phyloP scores from a whole-genome alignment of 2,113 vertebrate species.

The Callospermophilus lateralis region DNA sequence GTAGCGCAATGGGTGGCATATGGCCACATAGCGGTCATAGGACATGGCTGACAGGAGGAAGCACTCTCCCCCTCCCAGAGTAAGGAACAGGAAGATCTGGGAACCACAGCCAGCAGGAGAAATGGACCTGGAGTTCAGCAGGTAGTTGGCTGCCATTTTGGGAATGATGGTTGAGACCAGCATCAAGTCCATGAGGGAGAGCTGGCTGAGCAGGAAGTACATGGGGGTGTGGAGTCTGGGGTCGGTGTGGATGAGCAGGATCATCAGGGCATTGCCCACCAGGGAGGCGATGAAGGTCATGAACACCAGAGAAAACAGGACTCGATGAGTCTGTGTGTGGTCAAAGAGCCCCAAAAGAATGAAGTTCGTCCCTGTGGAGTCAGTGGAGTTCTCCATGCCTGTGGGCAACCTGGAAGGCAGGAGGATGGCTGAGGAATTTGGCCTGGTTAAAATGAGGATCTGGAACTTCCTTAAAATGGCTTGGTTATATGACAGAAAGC shows the following conservation, averaged over 20 bases:
- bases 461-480: too few relatives aligned
- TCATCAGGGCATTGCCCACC: not conserved
- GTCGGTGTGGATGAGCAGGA: constrained; percentile 4
- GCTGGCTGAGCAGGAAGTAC: not conserved
- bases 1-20: constrained; percentile 25
- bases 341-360: constrained; percentile 30
- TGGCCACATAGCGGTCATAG: constrained; percentile 45
- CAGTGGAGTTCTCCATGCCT: too few relatives aligned
- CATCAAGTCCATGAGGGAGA: constrained; percentile 42
- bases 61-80: not conserved
- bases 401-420: too few relatives aligned
- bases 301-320: not conserved
- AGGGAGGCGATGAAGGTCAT: not conserved
- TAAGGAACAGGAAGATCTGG: constrained; percentile 35
- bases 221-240: not conserved
- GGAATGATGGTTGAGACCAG: not conserved
- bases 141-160: constrained; percentile 20
- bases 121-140: not conserved
- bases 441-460: too few relatives aligned
- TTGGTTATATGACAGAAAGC: too few relatives aligned
- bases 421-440: too few relatives aligned
- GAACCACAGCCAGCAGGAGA: not conserved
- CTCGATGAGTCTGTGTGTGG: not conserved
- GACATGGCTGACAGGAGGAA: constrained; percentile 52
- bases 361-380: not conserved